phyloP scores from a whole-genome alignment of 2,888 invertebrate species.

The Brenthis daphne region DNA sequence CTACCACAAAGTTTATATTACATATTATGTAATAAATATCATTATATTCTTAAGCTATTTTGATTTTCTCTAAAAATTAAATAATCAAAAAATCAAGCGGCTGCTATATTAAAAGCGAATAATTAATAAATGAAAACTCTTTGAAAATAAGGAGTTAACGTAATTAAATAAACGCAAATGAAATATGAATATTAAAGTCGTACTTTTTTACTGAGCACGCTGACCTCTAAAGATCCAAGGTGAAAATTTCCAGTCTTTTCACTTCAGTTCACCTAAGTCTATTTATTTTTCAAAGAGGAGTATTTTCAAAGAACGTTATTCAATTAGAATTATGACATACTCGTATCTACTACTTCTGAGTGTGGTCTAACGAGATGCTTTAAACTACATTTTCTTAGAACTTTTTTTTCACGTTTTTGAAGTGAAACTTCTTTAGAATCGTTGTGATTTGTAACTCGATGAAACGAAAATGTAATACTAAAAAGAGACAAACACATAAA shows the following conservation, averaged over 20 bases:
- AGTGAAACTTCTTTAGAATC: too few relatives aligned
- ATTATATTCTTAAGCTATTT: too few relatives aligned
- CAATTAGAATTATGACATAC: slow-evolving; percentile 14
- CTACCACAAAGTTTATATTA: too few relatives aligned
- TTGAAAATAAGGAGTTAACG: not conserved
- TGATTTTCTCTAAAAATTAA: too few relatives aligned
- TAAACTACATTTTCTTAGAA: not conserved
- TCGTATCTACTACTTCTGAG: slow-evolving; percentile 5
- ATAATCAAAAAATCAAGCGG: too few relatives aligned
- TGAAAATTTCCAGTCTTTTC: slow-evolving; percentile 3
- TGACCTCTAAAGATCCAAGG: slow-evolving; percentile 4
- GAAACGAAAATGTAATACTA: too few relatives aligned
- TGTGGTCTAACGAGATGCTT: slow-evolving; percentile 5
- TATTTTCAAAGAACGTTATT: slow-evolving; percentile 15
- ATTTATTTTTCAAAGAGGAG: slow-evolving; percentile 7
- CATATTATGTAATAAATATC: too few relatives aligned
- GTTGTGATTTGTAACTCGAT: too few relatives aligned
- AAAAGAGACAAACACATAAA: too few relatives aligned
- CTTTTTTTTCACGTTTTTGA: not conserved
- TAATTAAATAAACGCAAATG: not conserved
- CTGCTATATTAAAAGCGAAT: too few relatives aligned
- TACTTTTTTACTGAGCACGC: not conserved
- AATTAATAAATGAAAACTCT: too few relatives aligned
- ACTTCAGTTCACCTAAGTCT: slow-evolving; percentile 9
- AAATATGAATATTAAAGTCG: slow-evolving; percentile 1